Evolutionary conservation across 1,140 invertebrate genomes (phyloP).

Genomic region (Sarcophaga peregrina): DNA sequence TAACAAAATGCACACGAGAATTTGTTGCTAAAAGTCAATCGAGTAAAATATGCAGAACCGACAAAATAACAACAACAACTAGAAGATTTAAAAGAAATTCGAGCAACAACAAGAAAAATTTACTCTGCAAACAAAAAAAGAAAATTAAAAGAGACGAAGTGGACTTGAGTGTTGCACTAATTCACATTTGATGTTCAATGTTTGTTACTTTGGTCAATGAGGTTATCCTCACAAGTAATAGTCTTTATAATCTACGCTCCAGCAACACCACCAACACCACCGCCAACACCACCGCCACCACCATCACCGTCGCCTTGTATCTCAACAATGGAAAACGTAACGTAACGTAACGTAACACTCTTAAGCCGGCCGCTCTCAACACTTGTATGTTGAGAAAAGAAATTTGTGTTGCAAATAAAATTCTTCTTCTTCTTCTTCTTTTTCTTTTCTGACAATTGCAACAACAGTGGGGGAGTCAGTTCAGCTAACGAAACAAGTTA

Average conservation of each 20-base stretch:
- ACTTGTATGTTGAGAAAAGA: conserved; percentile 22
- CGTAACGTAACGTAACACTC: neutral
- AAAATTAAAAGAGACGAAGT: conserved; percentile 4
- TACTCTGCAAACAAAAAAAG: neutral
- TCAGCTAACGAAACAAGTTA: too few species aligned
- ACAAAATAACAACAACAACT: too few species aligned
- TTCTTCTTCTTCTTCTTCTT: too few species aligned
- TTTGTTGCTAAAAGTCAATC: conserved; percentile 28
- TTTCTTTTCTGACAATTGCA: neutral
- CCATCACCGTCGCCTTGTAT: neutral
- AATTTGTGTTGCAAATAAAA: neutral
- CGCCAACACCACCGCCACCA: neutral
- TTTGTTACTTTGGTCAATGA: conserved; percentile 42
- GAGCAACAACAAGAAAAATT: neutral
- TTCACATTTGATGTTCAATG: conserved; percentile 41
- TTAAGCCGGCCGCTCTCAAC: neutral
- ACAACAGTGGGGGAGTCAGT: conserved; percentile 22
- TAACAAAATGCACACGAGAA: conserved; percentile 1
- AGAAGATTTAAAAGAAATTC: too few species aligned
- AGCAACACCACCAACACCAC: neutral
- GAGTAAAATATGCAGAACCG: conserved; percentile 34
- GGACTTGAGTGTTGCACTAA: conserved; percentile 40
- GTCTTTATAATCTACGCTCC: neutral
- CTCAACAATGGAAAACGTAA: neutral
- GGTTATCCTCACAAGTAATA: conserved; percentile 41